phyloP scores from a whole-genome alignment of 2,797 vertebrate species.

The Enteromius unitaeniatus region DNA sequence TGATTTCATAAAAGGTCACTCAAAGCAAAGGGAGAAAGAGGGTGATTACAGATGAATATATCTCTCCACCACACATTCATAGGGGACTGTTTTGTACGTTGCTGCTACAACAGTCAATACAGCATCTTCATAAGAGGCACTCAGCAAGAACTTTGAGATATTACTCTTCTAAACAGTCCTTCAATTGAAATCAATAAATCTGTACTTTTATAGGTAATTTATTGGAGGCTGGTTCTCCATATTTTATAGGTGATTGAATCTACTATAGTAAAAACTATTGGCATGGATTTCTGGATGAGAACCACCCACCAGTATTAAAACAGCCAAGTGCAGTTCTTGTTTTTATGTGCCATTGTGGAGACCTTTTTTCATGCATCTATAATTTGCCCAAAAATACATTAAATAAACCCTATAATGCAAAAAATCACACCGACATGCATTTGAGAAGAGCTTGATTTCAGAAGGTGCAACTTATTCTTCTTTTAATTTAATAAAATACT shows the following conservation, averaged over 20 bases:
- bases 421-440: neutral
- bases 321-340: neutral
- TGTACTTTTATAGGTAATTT: constrained; percentile 15
- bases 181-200: constrained; percentile 26
- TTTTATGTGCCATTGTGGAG: neutral
- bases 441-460: no score
- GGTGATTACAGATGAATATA: constrained; percentile 68
- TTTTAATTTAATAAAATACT: no score
- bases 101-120: constrained; percentile 14
- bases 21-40: constrained; percentile 66
- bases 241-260: neutral
- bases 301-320: neutral
- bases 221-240: constrained; percentile 9
- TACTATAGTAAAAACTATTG: neutral
- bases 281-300: neutral
- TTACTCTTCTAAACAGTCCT: constrained; percentile 22
- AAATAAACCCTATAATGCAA: neutral
- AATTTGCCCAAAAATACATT: neutral
- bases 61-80: constrained; percentile 63
- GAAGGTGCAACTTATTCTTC: no score
- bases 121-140: constrained; percentile 18
- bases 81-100: neutral
- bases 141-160: constrained; percentile 10
- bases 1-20: constrained; percentile 76
- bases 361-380: neutral